Conservation (phyloP, 35 echinoderm and acorn worm species). For the Hemicentrotus pulcherrimus region DNA sequence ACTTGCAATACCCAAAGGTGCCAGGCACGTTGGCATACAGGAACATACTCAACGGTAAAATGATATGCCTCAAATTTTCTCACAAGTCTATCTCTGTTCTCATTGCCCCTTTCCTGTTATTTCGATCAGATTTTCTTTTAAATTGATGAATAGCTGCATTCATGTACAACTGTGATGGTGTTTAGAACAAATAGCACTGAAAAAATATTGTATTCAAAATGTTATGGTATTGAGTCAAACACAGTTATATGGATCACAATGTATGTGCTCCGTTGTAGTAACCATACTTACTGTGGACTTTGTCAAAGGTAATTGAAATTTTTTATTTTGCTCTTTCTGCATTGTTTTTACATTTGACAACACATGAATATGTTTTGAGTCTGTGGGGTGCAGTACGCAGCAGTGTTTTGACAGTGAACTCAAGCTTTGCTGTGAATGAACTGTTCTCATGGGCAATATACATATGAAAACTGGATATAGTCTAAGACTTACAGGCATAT, state of each 20-base stretch:
- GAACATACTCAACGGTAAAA: constrained; percentile 75
- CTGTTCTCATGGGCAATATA: neutral
- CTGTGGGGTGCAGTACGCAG: neutral
- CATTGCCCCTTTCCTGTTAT: neutral
- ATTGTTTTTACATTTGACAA: neutral
- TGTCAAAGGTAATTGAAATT: neutral
- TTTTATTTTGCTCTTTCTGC: too few relatives aligned
- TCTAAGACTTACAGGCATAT: too few relatives aligned
- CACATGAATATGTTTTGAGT: neutral
- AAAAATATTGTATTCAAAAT: too few relatives aligned
- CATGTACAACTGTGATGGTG: neutral
- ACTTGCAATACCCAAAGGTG: constrained; percentile 63
- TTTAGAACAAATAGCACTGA: too few relatives aligned
- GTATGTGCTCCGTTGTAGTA: neutral
- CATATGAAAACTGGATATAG: neutral
- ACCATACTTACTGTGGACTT: neutral
- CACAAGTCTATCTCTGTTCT: constrained; percentile 18
- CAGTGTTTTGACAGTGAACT: neutral
- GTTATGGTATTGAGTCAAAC: neutral
- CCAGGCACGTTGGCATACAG: constrained; percentile 51
- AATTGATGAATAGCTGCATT: neutral
- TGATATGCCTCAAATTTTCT: constrained; percentile 41
- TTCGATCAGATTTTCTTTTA: neutral
- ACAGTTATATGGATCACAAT: neutral
- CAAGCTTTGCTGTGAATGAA: too few relatives aligned